Percentiles rank a stretch among this genome's conserved stretches.
Conservation (phyloP, 2,113 vertebrate species). For the Amblyornis subalaris region DNA sequence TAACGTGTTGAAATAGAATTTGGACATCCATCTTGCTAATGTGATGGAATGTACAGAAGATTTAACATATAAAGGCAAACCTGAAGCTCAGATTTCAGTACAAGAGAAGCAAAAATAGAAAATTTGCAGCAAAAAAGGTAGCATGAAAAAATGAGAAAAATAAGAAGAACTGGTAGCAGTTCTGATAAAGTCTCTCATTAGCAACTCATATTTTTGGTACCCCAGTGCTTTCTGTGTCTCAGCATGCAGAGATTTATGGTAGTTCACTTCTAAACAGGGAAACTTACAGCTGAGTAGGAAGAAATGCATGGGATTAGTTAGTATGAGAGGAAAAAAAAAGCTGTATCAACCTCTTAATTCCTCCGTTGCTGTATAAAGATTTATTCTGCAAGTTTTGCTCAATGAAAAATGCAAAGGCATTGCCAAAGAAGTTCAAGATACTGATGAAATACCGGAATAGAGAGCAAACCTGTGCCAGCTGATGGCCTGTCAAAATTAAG, state of each 20-base stretch:
- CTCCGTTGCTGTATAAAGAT: background rate
- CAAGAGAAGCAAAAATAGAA: background rate
- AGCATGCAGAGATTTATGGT: background rate
- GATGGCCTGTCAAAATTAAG: background rate
- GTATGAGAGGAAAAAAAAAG: background rate
- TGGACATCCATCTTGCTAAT: background rate
- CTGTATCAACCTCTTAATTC: background rate
- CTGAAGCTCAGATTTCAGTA: background rate
- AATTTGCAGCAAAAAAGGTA: background rate
- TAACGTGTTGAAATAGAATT: background rate
- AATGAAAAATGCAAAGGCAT: background rate
- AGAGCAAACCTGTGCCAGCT: background rate
- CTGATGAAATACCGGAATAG: background rate
- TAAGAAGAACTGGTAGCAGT: background rate
- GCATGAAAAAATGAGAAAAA: background rate
- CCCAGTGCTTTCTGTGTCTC: background rate
- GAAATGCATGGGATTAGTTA: background rate
- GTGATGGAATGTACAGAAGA: background rate
- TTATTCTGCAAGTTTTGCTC: background rate
- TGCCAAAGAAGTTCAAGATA: background rate
- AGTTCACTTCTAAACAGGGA: background rate
- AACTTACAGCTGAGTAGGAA: background rate
- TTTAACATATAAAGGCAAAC: background rate
- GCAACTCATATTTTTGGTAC: background rate
- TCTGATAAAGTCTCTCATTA: background rate